Evolutionary conservation across 2,797 vertebrate species (phyloP), one percentile per base, ranked within the genome.

Genomic region (Sebastes kiyomatsui): DNA sequence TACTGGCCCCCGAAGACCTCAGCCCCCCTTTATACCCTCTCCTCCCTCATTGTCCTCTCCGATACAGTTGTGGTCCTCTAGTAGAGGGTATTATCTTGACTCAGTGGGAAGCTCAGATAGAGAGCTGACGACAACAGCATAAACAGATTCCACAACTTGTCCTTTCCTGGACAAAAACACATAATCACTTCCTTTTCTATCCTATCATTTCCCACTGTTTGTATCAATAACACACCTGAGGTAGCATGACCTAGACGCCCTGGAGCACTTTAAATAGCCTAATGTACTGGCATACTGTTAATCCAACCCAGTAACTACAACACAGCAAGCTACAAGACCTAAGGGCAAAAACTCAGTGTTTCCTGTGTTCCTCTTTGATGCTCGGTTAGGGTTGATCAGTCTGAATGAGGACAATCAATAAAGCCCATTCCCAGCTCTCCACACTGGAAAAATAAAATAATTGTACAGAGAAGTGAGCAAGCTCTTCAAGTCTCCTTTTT

Each of bases 381-480:
- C 65, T 56, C 27, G 23, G 30, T 83, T 66, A 35, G 35, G 28
- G 73, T 33, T 83, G 62, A 87, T 86, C 60, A 81, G 23, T 67
- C 71, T 70, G 27, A 67, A 73, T 49, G 28, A 77, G 28, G 69
- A 59, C 28, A 23, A 82, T 75, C 77, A 72, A 82, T 87, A 88
- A 73, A 87, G 30, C 33, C 58, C 72, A 70, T 69, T 80, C 20
- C 30, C 33, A 61, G 22, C n/a, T 30, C 35, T 32, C 64, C 30
- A 30, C 25, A 23, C 38, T 14, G 14, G 33, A 75, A 77, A 68
- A 65, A 67, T 25, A 22, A 73, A 58, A 73, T 28, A 72, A 46
- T 23, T 42, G 23, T 11, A 75, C 5, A n/a, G 27, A 64, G 42
- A 27, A 58, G 49, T 1, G 6, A 80, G 70, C n/a, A 62, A 38